Percentiles rank a stretch among this genome's conserved stretches.
phyloP scores from a whole-genome alignment of 2,888 invertebrate species.

The Cryptus viduatorius region DNA sequence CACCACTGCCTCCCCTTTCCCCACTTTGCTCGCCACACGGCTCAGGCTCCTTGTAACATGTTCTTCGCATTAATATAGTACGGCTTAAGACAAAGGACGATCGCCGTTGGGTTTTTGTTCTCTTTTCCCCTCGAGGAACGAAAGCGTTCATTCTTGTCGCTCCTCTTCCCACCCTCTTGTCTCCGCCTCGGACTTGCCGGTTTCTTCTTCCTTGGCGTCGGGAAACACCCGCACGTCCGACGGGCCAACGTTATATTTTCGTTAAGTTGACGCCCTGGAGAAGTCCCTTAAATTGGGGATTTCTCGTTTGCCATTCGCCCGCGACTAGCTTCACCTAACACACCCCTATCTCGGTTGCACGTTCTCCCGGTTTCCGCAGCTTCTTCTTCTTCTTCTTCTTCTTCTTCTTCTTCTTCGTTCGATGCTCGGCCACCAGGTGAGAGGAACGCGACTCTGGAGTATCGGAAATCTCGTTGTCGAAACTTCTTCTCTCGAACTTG shows the following conservation, averaged over 20 bases:
- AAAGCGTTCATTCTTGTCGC: slow-evolving; percentile 17
- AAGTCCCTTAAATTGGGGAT: slow-evolving; percentile 83
- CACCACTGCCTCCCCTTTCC: slow-evolving; percentile 41
- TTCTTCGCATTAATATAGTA: slow-evolving; percentile 85
- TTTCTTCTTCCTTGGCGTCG: slow-evolving; percentile 38
- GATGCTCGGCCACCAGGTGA: neutral
- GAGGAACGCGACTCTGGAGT: neutral
- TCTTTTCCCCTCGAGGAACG: slow-evolving; percentile 13
- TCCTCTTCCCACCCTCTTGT: slow-evolving; percentile 52
- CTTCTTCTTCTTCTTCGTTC: slow-evolving; percentile 10
- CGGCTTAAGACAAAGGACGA: slow-evolving; percentile 84
- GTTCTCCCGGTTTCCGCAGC: neutral
- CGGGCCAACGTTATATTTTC: slow-evolving; percentile 82
- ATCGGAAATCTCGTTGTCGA: neutral
- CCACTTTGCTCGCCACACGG: slow-evolving; percentile 76
- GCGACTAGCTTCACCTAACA: slow-evolving; percentile 54
- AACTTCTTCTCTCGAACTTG: neutral
- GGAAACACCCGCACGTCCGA: slow-evolving; percentile 72
- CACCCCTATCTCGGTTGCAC: slow-evolving; percentile 31
- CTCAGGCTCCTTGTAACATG: slow-evolving; percentile 80
- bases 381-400: slow-evolving; percentile 20
- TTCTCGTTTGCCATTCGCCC: slow-evolving; percentile 73
- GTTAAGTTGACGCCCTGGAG: slow-evolving; percentile 82
- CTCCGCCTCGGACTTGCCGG: slow-evolving; percentile 17
- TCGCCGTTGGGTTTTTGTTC: slow-evolving; percentile 71